phyloP scores from a whole-genome alignment of 2,113 vertebrate species.

The Pipra filicauda region DNA sequence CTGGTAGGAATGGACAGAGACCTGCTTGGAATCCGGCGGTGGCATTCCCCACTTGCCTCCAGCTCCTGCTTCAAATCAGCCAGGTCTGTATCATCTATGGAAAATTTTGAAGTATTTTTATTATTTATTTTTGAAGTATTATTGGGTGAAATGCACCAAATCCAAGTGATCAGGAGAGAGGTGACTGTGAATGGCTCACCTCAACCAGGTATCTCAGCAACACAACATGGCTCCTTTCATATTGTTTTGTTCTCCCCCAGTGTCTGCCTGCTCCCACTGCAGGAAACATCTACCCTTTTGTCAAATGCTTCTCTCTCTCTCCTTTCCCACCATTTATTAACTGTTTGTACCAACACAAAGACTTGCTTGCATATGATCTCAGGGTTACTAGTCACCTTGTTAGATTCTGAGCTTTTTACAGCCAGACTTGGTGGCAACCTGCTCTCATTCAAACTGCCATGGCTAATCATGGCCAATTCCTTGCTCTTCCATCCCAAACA shows the following conservation, averaged over 20 bases:
- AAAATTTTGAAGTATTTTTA: neutral
- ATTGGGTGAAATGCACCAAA: neutral
- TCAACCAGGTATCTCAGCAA: neutral
- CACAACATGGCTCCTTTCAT: rapidly evolving
- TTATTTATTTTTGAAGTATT: neutral
- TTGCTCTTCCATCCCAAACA: neutral
- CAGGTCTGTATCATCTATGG: slow-evolving; percentile 71
- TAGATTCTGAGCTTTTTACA: neutral
- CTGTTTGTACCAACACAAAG: neutral
- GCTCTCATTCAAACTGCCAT: neutral
- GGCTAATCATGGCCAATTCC: neutral
- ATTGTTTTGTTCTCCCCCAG: neutral
- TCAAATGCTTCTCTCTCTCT: neutral
- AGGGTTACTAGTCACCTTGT: neutral
- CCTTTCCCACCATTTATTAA: neutral
- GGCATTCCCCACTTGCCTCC: slow-evolving; percentile 46
- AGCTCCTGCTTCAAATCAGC: slow-evolving; percentile 61
- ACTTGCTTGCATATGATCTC: neutral
- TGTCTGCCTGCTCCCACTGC: neutral
- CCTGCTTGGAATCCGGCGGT: slow-evolving; percentile 66
- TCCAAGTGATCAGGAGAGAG: neutral
- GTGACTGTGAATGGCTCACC: neutral
- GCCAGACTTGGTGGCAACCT: neutral
- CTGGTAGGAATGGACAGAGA: slow-evolving; percentile 77
- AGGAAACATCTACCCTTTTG: neutral